A percentile compares a stretch with the other conserved stretches of the same genome.
Evolutionary conservation across 2,113 vertebrate genomes (phyloP).

Genomic region (Grammomys surdaster): DNA sequence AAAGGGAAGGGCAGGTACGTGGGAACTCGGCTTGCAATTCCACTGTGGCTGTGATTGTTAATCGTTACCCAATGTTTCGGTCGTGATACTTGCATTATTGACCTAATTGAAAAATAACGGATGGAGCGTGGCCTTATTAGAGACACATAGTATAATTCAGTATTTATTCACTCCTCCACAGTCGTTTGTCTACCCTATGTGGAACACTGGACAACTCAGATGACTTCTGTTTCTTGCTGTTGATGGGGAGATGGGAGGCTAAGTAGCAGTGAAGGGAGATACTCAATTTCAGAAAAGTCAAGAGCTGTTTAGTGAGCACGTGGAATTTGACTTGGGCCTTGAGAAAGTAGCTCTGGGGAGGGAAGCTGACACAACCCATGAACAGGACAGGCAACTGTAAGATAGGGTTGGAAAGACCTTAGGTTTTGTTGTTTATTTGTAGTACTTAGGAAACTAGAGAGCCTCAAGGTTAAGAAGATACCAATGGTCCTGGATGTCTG

Average conservation of each 20-base stretch:
- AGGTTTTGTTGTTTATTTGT: background rate
- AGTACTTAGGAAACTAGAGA: background rate
- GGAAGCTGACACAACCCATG: background rate
- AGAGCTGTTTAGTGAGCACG: background rate
- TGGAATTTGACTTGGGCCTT: conserved; percentile 2
- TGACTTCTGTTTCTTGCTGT: background rate
- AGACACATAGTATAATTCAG: background rate
- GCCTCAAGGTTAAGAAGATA: background rate
- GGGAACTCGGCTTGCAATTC: background rate
- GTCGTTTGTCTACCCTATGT: background rate
- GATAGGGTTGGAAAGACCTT: background rate
- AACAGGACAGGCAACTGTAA: background rate
- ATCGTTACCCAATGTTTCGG: conserved; percentile 53
- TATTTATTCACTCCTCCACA: background rate
- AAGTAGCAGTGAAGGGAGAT: background rate
- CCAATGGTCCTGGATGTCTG: background rate
- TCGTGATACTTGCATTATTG: conserved; percentile 56
- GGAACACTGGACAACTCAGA: background rate
- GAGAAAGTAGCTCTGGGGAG: background rate
- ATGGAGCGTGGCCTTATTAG: background rate
- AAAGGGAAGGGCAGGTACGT: conserved; percentile 26
- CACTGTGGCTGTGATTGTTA: conserved; percentile 50
- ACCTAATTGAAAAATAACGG: conserved; percentile 66
- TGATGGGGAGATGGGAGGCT: background rate
- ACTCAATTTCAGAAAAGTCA: background rate